Evolutionary conservation across 2,888 invertebrate genomes (phyloP), one percentile per base, ranked within the genome.

Genomic region (Mythimna ferrago): DNA sequence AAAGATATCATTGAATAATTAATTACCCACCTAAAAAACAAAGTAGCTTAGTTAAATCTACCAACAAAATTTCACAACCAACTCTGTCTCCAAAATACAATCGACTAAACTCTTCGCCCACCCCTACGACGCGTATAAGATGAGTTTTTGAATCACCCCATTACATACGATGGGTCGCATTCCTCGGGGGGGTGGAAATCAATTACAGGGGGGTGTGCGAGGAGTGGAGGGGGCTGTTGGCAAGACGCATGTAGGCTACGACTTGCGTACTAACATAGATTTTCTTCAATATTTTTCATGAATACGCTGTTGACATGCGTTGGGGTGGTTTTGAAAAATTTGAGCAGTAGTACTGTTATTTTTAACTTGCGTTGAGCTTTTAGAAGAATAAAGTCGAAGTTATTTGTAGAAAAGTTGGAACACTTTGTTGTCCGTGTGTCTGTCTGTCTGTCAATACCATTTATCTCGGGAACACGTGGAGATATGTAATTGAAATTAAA

Each of bases 91-190:
- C 21, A 19, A 60, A 58, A 61, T 54, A 83, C 32, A 78, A 79
- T 85, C 81, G 80, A 76, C 82, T 84, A 76, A 75, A 75, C 66
- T 67, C 68, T 74, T 63, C 56, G 51, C 73, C 78, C 87, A 78
- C 71, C 87, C 78, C 82, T 85, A 83, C 19, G 9, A 68, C 74
- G 78, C 74, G 84, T 83, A 85, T 84, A 86, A 90, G 92, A 92
- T 92, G 91, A 91, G 90, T 91, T 91, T 92, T 89, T 87, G 86
- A 89, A 90, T 87, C 89, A 85, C 87, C 88, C 89, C 87, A 86
- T 86, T 89, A 88, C 86, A 87, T 84, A 88, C 82, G 86, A 82
- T 81, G 84, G 87, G 86, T 84, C 83, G 89, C 89, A 91, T 92
- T 90, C 92, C 89, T 83, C 32, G 62, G 73, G 44, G 83, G 89